Evolutionary conservation across 2,888 invertebrate genomes (phyloP).

Genomic region (Brenthis hecate): DNA sequence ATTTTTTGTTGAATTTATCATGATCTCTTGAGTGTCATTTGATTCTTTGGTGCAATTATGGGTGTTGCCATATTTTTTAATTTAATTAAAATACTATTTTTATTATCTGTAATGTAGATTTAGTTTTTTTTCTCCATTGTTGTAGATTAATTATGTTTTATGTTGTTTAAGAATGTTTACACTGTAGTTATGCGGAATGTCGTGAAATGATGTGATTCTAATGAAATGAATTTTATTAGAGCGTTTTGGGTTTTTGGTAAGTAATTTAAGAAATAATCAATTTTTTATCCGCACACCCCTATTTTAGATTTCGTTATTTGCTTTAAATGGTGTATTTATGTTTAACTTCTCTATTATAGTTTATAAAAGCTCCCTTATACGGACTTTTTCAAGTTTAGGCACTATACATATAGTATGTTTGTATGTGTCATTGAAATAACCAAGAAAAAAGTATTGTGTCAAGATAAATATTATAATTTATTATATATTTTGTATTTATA

Average conservation of each 20-base stretch:
- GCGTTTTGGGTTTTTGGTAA: not conserved
- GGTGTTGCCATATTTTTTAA: conserved; percentile 49
- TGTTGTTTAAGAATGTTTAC: conserved; percentile 15
- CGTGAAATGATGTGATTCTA: not conserved
- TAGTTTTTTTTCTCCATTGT: conserved; percentile 19
- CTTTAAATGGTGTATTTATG: no score
- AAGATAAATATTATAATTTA: no score
- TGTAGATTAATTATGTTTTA: conserved; percentile 16
- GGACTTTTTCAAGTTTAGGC: no score
- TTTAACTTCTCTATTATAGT: no score
- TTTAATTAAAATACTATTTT: conserved; percentile 11
- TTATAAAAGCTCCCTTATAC: no score
- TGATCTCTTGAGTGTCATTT: conserved; percentile 59
- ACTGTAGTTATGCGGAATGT: conserved; percentile 3
- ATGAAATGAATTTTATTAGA: conserved; percentile 6
- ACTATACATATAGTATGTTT: no score
- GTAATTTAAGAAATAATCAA: no score
- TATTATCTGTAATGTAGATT: conserved; percentile 14
- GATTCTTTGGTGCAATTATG: conserved; percentile 50
- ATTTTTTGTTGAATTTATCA: conserved; percentile 38
- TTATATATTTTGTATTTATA: no score
- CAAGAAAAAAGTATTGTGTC: no score
- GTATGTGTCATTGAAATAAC: no score
- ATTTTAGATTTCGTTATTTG: no score
- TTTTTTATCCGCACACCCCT: no score